Conservation (phyloP, 2,888 invertebrate genomes). For the Galerucella calmariensis region DNA sequence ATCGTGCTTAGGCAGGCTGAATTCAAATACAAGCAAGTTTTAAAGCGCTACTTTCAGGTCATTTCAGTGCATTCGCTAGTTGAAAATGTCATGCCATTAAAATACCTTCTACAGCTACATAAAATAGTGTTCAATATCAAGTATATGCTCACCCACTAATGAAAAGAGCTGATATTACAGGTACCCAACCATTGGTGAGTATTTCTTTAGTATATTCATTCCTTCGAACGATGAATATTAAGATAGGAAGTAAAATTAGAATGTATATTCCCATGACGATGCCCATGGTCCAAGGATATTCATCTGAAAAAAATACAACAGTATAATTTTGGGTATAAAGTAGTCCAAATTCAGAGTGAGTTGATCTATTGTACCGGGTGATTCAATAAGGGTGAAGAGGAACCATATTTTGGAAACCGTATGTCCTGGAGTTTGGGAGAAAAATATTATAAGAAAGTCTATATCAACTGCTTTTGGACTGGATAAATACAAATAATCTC, state of each 20-base stretch:
- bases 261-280: slow-evolving; percentile 70
- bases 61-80: background rate
- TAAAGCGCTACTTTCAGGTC: too few relatives aligned
- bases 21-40: too few relatives aligned
- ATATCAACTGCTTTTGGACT: too few relatives aligned
- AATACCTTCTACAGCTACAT: too few relatives aligned
- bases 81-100: background rate
- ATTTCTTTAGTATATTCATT: slow-evolving; percentile 90
- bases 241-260: slow-evolving; percentile 75
- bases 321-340: background rate
- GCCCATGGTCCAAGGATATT: slow-evolving; percentile 81
- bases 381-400: too few relatives aligned
- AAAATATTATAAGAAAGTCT: too few relatives aligned
- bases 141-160: slow-evolving; percentile 89
- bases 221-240: slow-evolving; percentile 84
- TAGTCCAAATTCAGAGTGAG: background rate
- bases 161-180: slow-evolving; percentile 92
- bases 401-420: too few relatives aligned
- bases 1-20: too few relatives aligned
- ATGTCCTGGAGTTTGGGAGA: too few relatives aligned
- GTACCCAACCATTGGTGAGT: slow-evolving; percentile 92
- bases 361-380: background rate
- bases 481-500: too few relatives aligned
- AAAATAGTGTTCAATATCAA: background rate
- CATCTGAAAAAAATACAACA: slow-evolving; percentile 64